Evolutionary conservation across 2,888 invertebrate genomes (phyloP).

Genomic region (Nemotelus pantherinus): DNA sequence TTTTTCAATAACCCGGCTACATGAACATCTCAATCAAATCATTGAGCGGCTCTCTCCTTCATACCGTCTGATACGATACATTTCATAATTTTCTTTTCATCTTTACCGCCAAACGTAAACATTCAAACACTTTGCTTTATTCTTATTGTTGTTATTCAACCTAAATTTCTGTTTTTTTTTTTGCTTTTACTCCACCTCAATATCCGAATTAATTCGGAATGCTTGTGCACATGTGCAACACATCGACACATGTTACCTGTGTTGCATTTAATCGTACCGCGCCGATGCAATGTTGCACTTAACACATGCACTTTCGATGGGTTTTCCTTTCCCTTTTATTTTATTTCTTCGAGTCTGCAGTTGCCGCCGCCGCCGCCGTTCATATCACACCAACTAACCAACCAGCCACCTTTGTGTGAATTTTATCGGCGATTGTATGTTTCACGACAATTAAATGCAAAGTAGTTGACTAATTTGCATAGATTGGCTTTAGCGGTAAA

Average conservation of each 20-base stretch:
- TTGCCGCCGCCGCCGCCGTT: background rate
- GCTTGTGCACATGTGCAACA: background rate
- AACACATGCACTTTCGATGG: conserved; percentile 12
- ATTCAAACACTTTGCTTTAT: conserved; percentile 14
- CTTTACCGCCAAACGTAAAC: conserved; percentile 30
- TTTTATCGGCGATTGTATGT: conserved; percentile 39
- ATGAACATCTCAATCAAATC: too few species aligned
- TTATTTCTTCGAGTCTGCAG: background rate
- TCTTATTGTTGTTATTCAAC: background rate
- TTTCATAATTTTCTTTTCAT: background rate
- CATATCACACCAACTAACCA: background rate
- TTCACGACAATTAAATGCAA: conserved; percentile 43
- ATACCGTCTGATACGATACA: too few species aligned
- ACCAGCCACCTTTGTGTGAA: conserved; percentile 3
- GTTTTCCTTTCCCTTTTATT: background rate
- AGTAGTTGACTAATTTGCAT: conserved; percentile 43
- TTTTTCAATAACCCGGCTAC: too few species aligned
- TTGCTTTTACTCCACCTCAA: background rate
- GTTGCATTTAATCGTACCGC: conserved; percentile 1
- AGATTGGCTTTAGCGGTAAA: conserved; percentile 23
- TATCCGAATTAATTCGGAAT: conserved; percentile 3
- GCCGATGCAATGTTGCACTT: too few species aligned
- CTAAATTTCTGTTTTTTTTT: background rate
- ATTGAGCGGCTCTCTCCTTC: too few species aligned
- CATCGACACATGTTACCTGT: conserved; percentile 29